Base-by-base conservation (phyloP, 2,797 vertebrate genomes). In the Brotula barbata region DNA sequence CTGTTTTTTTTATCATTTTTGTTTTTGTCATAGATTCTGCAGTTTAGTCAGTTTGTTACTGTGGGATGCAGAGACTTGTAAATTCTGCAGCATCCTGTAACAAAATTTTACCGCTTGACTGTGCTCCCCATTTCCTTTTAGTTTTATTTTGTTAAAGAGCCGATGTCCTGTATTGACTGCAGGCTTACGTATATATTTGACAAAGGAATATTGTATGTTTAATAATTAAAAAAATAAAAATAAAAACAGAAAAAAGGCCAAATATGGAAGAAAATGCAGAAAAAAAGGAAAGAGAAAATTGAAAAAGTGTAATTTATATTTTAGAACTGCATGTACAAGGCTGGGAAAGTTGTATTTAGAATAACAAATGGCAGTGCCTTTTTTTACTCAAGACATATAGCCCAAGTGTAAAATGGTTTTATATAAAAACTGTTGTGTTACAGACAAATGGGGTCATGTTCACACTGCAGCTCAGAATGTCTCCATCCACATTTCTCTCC, bases 351-450 rank as follows among this genome's bases (percentile, higher is more conserved):
- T 88, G 23, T 91, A 92, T 92, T 89, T 89, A 94, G 91, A 93
- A 93, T 92, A 95, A 94, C 90, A 88, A 92, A 94, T 87, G 92
- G 95, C 94, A 94, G 95, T 97, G 96, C 96, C 95, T 98, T 92
- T 88, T 83, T 92, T 88, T 89, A 90, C 88, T 87, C 77, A 20
- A 87, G 80, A 89, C 82, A 87, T 90, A 89, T 88, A 88, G 73
- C 82, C 80, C 52, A 85, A 83, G 85, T 85, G 80, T 86, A 84
- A 89, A n/a, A 88, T 83, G 79, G 70, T 87, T 91, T 90, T 90
- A 62, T 89, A 85, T 80, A 75, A 73, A 85, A 80, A 62, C 39
- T 73, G 68, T 73, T 72, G 69, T 51, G 61, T 77, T 65, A 64
- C 58, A 68, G 74, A 83, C 72, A 66, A 75, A 82, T 64, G 47